Evolutionary conservation across 1,140 invertebrate genomes (phyloP).

Genomic region (Varroa destructor): DNA sequence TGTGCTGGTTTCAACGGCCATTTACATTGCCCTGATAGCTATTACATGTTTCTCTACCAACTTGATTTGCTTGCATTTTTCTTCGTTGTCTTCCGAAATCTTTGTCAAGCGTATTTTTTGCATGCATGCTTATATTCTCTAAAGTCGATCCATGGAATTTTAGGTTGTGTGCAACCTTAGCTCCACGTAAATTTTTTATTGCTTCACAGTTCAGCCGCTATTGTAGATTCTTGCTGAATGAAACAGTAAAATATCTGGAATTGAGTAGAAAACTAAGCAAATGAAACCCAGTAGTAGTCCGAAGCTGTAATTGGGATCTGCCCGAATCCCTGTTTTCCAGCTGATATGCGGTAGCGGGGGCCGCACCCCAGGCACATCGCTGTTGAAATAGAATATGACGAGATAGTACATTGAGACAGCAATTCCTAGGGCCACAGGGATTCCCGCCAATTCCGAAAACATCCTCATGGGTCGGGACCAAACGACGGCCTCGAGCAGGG

Average conservation of each 20-base stretch:
- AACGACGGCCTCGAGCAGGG: background rate
- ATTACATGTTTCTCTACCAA: too few species aligned
- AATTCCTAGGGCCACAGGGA: background rate
- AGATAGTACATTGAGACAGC: background rate
- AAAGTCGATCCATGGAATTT: too few species aligned
- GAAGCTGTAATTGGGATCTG: slow-evolving; percentile 25
- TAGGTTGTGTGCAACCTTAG: too few species aligned
- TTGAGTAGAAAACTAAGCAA: background rate
- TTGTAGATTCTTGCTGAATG: slow-evolving; percentile 5
- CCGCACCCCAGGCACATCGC: slow-evolving; percentile 14
- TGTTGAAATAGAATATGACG: slow-evolving; percentile 23
- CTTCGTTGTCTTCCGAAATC: too few species aligned
- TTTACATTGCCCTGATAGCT: too few species aligned
- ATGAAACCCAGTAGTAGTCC: slow-evolving; percentile 3
- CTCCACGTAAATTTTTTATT: too few species aligned
- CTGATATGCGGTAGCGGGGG: slow-evolving; percentile 3
- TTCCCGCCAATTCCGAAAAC: background rate
- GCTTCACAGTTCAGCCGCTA: too few species aligned
- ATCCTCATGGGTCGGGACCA: slow-evolving; percentile 2
- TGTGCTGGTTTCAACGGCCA: too few species aligned
- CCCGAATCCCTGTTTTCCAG: background rate
- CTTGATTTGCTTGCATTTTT: too few species aligned
- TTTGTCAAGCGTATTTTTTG: too few species aligned
- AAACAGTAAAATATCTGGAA: slow-evolving; percentile 1
- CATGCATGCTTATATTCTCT: too few species aligned